phyloP scores from a whole-genome alignment of 2,113 vertebrate genomes.

The Oryzias melastigma region DNA sequence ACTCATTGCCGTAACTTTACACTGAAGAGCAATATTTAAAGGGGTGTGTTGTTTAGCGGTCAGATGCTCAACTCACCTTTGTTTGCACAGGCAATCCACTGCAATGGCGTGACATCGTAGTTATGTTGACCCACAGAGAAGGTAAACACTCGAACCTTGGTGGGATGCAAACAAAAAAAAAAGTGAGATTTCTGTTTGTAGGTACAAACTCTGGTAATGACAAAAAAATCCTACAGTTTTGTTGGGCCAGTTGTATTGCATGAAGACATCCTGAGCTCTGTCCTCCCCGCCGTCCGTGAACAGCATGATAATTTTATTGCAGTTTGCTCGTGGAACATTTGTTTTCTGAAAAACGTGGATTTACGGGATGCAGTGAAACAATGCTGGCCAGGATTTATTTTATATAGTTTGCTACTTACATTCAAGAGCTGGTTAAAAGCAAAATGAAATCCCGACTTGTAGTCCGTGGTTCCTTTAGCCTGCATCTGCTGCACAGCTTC shows the following conservation, averaged over 20 bases:
- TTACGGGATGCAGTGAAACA: not conserved
- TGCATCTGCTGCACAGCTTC: slow-evolving; percentile 94
- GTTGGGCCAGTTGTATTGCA: slow-evolving; percentile 98
- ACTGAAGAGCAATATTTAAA: too few relatives aligned
- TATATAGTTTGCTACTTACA: slow-evolving; percentile 71
- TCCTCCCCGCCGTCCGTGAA: slow-evolving; percentile 97
- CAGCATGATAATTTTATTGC: slow-evolving; percentile 99
- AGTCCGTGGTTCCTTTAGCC: slow-evolving; percentile 96
- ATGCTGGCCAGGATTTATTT: not conserved
- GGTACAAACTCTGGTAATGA: not conserved
- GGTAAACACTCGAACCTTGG: slow-evolving; percentile 89
- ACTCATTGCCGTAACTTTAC: too few relatives aligned
- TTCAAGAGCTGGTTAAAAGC: slow-evolving; percentile 98
- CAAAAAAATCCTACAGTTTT: slow-evolving; percentile 85
- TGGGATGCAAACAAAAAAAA: not conserved
- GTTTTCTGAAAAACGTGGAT: slow-evolving; percentile 73
- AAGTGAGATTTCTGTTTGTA: not conserved
- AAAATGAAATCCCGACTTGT: slow-evolving; percentile 97
- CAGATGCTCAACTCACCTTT: slow-evolving; percentile 81
- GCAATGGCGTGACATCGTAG: slow-evolving; percentile 95
- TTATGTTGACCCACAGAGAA: slow-evolving; percentile 99
- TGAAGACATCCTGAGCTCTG: slow-evolving; percentile 94
- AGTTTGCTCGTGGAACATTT: slow-evolving; percentile 94
- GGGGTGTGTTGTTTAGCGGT: too few relatives aligned
- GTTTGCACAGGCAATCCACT: slow-evolving; percentile 98